phyloP scores from a whole-genome alignment of 2,888 invertebrate genomes.

The Bembecia ichneumoniformis region DNA sequence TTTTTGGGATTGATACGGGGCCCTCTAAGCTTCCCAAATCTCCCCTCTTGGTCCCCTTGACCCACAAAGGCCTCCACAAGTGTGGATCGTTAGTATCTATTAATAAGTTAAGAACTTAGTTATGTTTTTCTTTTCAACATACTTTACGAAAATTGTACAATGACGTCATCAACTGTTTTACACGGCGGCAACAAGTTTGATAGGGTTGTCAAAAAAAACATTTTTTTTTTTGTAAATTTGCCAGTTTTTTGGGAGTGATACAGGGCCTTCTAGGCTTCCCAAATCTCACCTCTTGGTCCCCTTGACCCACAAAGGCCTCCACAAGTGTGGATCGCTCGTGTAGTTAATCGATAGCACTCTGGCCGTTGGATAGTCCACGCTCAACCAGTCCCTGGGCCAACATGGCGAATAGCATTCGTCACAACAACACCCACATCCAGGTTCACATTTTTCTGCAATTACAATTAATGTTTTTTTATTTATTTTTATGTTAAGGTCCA shows the following conservation, averaged over 20 bases:
- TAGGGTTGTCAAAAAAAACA: no score
- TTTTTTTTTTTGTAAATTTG: no score
- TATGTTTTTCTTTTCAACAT: no score
- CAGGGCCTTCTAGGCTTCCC: no score
- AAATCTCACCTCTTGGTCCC: conserved; percentile 72
- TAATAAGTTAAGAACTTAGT: no score
- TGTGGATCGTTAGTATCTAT: conserved; percentile 85
- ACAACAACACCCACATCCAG: conserved; percentile 55
- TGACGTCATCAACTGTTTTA: no score
- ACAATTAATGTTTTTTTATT: not conserved
- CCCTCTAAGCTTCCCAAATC: no score
- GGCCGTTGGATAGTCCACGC: conserved; percentile 81
- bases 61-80: conserved; percentile 83
- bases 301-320: conserved; percentile 82
- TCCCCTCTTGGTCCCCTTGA: conserved; percentile 75
- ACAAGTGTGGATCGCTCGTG: conserved; percentile 82
- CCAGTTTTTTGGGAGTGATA: no score
- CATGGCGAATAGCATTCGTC: conserved; percentile 75
- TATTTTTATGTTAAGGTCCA: no score
- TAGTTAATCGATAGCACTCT: conserved; percentile 87
- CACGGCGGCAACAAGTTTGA: no score
- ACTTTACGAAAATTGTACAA: no score
- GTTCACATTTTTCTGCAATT: conserved; percentile 21
- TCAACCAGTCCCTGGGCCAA: conserved; percentile 92
- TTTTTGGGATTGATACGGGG: no score